Conservation (phyloP, 2,797 vertebrate species). For the Cuculus canorus region DNA sequence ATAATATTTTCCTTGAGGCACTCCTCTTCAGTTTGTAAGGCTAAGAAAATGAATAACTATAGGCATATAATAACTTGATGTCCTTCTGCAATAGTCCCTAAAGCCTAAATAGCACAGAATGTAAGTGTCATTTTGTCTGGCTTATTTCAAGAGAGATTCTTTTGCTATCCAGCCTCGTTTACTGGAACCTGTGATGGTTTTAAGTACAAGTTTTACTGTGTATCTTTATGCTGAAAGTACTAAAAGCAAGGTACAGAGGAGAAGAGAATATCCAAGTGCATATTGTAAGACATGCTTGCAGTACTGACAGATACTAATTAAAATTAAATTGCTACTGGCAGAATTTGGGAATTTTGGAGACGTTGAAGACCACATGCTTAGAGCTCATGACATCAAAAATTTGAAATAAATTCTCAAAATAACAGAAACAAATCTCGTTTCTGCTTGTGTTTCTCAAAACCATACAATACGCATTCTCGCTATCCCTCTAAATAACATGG, state of each 20-base stretch:
- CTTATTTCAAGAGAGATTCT: background rate
- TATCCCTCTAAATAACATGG: background rate
- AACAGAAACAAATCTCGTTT: background rate
- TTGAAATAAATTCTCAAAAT: background rate
- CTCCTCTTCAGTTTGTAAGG: background rate
- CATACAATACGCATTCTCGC: background rate
- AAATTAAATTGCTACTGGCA: background rate
- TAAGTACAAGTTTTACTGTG: background rate
- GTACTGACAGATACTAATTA: background rate
- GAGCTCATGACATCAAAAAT: background rate
- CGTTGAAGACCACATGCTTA: background rate
- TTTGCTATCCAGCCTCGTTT: background rate
- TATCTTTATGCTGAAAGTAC: background rate
- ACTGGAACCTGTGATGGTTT: background rate
- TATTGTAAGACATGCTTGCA: background rate
- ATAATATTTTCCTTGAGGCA: background rate
- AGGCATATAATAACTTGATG: background rate
- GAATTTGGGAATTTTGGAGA: background rate
- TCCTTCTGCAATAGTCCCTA: background rate
- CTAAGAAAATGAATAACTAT: background rate
- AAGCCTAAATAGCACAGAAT: background rate
- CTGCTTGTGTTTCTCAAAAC: background rate
- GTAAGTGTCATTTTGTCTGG: background rate
- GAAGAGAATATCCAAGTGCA: background rate
- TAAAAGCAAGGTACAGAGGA: background rate